phyloP scores from a whole-genome alignment of 1,140 invertebrate genomes.

The Armadillidium nasatum region DNA sequence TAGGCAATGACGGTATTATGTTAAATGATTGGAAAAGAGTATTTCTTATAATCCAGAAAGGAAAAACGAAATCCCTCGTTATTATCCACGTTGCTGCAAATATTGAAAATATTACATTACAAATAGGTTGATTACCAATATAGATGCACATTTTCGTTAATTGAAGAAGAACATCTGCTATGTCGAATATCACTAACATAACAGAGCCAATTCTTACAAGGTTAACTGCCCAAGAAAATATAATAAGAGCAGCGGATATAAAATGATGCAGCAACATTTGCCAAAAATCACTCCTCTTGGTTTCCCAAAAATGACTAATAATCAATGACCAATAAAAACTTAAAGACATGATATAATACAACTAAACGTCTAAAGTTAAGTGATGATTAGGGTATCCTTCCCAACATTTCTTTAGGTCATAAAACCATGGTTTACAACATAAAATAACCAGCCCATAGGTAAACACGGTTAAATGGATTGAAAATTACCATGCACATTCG shows the following conservation, averaged over 20 bases:
- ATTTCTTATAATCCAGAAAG: conserved; percentile 71
- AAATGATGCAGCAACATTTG: conserved; percentile 62
- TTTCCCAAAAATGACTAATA: conserved; percentile 85
- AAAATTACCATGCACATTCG: conserved; percentile 61
- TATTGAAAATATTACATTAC: conserved; percentile 78
- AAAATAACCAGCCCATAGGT: conserved; percentile 73
- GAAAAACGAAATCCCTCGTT: conserved; percentile 78
- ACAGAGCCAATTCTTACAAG: conserved; percentile 85
- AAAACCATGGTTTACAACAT: conserved; percentile 92
- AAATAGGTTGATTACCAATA: conserved; percentile 76
- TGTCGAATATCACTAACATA: conserved; percentile 87
- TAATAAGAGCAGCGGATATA: conserved; percentile 49
- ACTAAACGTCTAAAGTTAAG: conserved; percentile 59
- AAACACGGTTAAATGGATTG: conserved; percentile 80
- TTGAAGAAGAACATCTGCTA: conserved; percentile 92
- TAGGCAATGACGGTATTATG: conserved; percentile 80
- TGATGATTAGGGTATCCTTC: conserved; percentile 59
- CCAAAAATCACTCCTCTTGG: conserved; percentile 49
- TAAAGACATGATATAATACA: conserved; percentile 53
- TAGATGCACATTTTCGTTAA: conserved; percentile 88
- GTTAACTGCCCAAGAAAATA: conserved; percentile 91
- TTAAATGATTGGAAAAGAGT: conserved; percentile 77
- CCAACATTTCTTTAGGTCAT: conserved; percentile 88
- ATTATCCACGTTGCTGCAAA: conserved; percentile 85
- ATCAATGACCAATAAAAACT: conserved; percentile 94